Percentiles rank a stretch among this genome's conserved stretches.
These are phyloP conservation scores for Capricornis sumatraensis DNA, from an alignment of 2,113 vertebrate genomes.

Conservation along the genomic window DNA sequence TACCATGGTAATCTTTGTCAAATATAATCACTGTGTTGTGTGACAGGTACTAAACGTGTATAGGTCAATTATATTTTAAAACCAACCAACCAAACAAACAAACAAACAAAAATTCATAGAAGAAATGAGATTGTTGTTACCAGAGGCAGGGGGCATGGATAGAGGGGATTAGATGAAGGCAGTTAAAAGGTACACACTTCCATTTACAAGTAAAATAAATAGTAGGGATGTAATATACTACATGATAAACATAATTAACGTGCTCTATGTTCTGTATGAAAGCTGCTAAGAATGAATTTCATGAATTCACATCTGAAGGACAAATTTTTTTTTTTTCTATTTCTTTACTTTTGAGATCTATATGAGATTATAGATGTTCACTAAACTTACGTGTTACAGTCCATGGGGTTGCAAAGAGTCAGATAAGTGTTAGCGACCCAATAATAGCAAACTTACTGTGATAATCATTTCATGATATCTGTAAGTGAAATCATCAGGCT, in stretches of 20 bases:
- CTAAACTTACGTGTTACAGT: background rate
- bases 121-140: background rate
- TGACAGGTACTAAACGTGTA: background rate
- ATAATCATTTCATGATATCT: background rate
- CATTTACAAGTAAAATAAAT: background rate
- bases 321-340: background rate
- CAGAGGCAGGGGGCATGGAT: background rate
- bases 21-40: background rate
- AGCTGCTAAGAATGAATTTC: background rate
- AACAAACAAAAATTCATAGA: background rate
- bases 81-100: accelerated
- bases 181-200: background rate
- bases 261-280: background rate
- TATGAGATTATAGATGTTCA: background rate
- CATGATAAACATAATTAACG: background rate
- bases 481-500: background rate
- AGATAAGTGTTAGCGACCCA: background rate
- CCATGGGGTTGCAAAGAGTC: background rate
- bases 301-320: background rate
- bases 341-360: background rate
- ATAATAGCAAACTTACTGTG: background rate
- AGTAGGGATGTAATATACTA: background rate
- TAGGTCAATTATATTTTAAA: background rate
- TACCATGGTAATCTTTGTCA: background rate
- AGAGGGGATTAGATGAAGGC: background rate